phyloP scores from a whole-genome alignment of 1,140 invertebrate species.

The Conopomorpha cramerella region DNA sequence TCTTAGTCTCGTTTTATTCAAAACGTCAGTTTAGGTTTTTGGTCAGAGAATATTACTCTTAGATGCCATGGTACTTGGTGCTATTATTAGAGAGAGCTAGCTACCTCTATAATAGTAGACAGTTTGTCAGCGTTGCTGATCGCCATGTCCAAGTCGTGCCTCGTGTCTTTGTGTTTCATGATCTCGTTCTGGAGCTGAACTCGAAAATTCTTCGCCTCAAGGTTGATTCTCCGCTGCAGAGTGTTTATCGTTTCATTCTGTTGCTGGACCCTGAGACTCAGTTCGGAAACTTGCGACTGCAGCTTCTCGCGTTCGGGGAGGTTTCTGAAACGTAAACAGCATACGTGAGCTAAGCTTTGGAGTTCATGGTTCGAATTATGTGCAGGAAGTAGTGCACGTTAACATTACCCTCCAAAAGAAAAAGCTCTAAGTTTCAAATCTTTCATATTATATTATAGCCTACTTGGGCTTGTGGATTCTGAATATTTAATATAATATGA shows the following conservation, averaged over 20 bases:
- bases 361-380: not conserved
- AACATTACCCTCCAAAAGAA: too few relatives aligned
- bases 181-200: constrained; percentile 72
- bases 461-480: too few relatives aligned
- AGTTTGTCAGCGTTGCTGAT: constrained; percentile 65
- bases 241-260: constrained; percentile 72
- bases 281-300: constrained; percentile 64
- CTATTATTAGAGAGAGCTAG: too few relatives aligned
- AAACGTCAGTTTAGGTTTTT: not conserved
- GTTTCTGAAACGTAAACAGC: constrained; percentile 64
- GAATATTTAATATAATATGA: too few relatives aligned
- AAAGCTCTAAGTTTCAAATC: too few relatives aligned
- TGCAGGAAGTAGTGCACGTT: not conserved
- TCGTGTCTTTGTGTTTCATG: constrained; percentile 70
- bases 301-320: constrained; percentile 74
- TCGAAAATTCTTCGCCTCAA: constrained; percentile 74
- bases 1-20: not conserved
- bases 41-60: not conserved
- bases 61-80: not conserved
- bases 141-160: constrained; percentile 68
- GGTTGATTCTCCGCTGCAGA: constrained; percentile 67
- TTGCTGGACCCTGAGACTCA: constrained; percentile 66
- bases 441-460: too few relatives aligned
- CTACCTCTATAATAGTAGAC: constrained; percentile 59
- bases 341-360: too few relatives aligned